Base-by-base conservation (phyloP, 2,113 vertebrate species). In the Neolamprologus brichardi region DNA sequence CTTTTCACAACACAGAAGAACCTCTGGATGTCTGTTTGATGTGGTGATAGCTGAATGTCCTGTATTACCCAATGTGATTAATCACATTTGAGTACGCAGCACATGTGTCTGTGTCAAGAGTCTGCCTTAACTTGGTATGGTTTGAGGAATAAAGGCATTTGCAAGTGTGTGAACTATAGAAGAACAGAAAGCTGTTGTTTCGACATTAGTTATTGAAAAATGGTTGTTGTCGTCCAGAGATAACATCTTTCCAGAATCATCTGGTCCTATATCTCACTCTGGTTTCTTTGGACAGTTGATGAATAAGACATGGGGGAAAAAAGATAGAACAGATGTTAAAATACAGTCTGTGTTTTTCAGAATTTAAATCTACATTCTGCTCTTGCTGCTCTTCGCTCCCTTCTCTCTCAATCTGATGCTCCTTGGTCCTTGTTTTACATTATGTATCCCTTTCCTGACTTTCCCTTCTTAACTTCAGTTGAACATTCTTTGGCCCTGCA, bases 1-100 rank as follows among this genome's bases (percentile, higher is more conserved):
- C 82, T 49, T 89, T 85, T 88, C 82, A 30, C 49, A 87, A 81
- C 82, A 79, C 25, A 15, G 79, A 77, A 81, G 77, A 92, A 85
- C 82, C 62, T 67, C 89, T 79, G 13, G 83, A 52, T 15, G 39
- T 78, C 4, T 90, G 32, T 87, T 86, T 91, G 89, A 93, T 91
- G 93, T 87, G 86, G 86, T 86, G 62, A 52, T 75, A 49, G 62
- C 67, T 82, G 79, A 89, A 86, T 84, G 84, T 89, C 79, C 41
- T 12, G 20, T 39, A 82, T 84, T 84, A 89, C 86, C 82, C 83
- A 83, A 87, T 86, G 64, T 53, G 83, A 81, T 77, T 79, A 89
- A 84, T 44, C 83, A 4, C 77, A 81, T 81, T 88, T 51, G 62
- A 81, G 41, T 32, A 64, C 6, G 2, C 34, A 88, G 30, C 39